A percentile compares a stretch with the other conserved stretches of the same genome.
phyloP scores from a whole-genome alignment of 2,888 invertebrate genomes.

The Nymphalis c-album region DNA sequence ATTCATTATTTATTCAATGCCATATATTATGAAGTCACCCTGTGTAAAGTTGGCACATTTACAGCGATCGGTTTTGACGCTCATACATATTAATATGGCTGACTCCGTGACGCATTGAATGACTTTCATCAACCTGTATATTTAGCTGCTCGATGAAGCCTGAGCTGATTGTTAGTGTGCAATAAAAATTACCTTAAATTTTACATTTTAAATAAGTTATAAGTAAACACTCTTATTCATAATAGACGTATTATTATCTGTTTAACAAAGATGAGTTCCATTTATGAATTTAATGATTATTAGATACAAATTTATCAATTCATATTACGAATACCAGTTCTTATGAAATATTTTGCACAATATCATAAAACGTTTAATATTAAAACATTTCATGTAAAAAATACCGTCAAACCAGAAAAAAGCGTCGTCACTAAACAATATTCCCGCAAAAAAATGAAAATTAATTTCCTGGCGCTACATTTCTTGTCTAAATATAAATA shows the following conservation, averaged over 20 bases:
- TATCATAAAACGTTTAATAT: constrained; percentile 15
- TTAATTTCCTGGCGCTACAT: constrained; percentile 61
- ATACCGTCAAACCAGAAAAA: constrained; percentile 30
- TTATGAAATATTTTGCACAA: constrained; percentile 4
- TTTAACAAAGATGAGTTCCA: too few relatives aligned
- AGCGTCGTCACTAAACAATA: constrained; percentile 34
- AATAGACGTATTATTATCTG: too few relatives aligned
- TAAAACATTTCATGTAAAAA: constrained; percentile 25
- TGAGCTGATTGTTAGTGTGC: constrained; percentile 33
- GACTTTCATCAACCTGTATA: constrained; percentile 45
- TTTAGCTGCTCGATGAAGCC: constrained; percentile 35
- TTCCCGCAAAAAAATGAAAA: constrained; percentile 43
- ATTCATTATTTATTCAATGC: constrained; percentile 48
- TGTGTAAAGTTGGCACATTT: constrained; percentile 45
- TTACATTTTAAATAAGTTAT: background rate
- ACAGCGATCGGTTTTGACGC: constrained; percentile 45
- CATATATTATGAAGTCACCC: constrained; percentile 42
- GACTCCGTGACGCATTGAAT: constrained; percentile 54
- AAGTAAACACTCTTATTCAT: too few relatives aligned
- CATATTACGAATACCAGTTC: background rate
- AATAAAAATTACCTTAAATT: constrained; percentile 14
- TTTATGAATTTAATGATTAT: background rate
- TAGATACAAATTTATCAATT: constrained; percentile 4
- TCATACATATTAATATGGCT: constrained; percentile 67
- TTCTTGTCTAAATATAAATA: constrained; percentile 58